Evolutionary conservation across 1,140 invertebrate genomes (phyloP).

Genomic region (Aricia agestis): DNA sequence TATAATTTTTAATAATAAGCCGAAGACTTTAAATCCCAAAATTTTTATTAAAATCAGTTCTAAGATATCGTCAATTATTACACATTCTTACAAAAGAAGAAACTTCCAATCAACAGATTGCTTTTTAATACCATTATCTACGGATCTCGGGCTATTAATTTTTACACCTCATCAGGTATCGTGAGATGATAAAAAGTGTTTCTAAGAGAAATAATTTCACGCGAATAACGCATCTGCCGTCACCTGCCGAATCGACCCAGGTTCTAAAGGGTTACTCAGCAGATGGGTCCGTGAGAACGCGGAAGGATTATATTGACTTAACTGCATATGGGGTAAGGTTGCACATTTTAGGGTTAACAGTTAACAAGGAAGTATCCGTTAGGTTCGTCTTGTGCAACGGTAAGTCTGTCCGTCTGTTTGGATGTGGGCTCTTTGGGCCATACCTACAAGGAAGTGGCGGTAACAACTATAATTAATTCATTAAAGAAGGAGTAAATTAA

Average conservation of each 20-base stretch:
- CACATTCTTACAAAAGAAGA: not conserved
- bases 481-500: too few relatives aligned
- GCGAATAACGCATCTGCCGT: slow-evolving; percentile 61
- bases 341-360: slow-evolving; percentile 2
- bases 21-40: too few relatives aligned
- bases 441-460: not conserved
- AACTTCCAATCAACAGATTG: slow-evolving; percentile 10
- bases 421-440: not conserved
- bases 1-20: too few relatives aligned
- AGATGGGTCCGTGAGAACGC: slow-evolving; percentile 30
- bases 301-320: slow-evolving; percentile 50
- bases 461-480: too few relatives aligned
- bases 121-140: slow-evolving; percentile 19
- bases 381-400: not conserved
- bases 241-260: slow-evolving; percentile 33
- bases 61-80: not conserved
- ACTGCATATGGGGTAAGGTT: slow-evolving; percentile 41
- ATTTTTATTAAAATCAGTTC: too few relatives aligned
- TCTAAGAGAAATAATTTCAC: slow-evolving; percentile 65
- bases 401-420: not conserved
- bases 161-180: slow-evolving; percentile 58
- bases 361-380: slow-evolving; percentile 1
- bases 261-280: slow-evolving; percentile 52
- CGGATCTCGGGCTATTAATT: slow-evolving; percentile 48
- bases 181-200: slow-evolving; percentile 45